Conservation (phyloP, 2,888 invertebrate species). For the Epiblema foenella region DNA sequence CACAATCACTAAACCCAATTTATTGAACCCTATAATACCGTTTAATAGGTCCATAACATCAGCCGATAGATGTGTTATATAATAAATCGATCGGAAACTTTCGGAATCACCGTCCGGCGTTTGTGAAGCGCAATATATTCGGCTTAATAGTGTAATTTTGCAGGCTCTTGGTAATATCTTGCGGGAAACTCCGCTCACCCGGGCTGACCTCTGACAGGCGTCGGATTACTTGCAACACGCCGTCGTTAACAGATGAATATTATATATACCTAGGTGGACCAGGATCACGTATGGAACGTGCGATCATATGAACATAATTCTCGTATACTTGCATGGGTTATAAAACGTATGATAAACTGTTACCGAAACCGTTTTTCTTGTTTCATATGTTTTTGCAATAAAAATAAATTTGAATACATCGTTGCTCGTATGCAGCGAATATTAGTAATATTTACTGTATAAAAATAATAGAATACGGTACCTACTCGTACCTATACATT, state of each 20-base stretch:
- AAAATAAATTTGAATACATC: too few relatives aligned
- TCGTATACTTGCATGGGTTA: slow-evolving; percentile 1
- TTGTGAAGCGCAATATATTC: slow-evolving; percentile 64
- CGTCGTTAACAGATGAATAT: slow-evolving; percentile 48
- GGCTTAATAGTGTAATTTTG: slow-evolving; percentile 70
- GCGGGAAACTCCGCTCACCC: slow-evolving; percentile 61
- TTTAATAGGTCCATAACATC: slow-evolving; percentile 41
- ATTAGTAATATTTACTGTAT: too few relatives aligned
- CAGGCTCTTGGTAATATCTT: slow-evolving; percentile 67
- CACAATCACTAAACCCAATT: slow-evolving; percentile 16
- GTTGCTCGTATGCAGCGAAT: too few relatives aligned
- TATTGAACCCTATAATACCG: slow-evolving; percentile 32
- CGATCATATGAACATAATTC: not conserved
- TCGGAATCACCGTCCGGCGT: slow-evolving; percentile 55
- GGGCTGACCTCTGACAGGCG: slow-evolving; percentile 58
- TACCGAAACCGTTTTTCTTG: not conserved
- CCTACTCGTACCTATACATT: too few relatives aligned
- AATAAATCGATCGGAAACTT: slow-evolving; percentile 62
- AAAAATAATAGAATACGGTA: too few relatives aligned
- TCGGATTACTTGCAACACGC: slow-evolving; percentile 59
- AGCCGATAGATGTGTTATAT: slow-evolving; percentile 48
- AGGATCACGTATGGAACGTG: slow-evolving; percentile 33
- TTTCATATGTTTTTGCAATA: too few relatives aligned
- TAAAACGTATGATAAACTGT: slow-evolving; percentile 3
- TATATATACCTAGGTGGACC: slow-evolving; percentile 22